A percentile compares a stretch with the other conserved stretches of the same genome.
Conservation (phyloP, 2,888 invertebrate genomes). For the Macaria liturata region DNA sequence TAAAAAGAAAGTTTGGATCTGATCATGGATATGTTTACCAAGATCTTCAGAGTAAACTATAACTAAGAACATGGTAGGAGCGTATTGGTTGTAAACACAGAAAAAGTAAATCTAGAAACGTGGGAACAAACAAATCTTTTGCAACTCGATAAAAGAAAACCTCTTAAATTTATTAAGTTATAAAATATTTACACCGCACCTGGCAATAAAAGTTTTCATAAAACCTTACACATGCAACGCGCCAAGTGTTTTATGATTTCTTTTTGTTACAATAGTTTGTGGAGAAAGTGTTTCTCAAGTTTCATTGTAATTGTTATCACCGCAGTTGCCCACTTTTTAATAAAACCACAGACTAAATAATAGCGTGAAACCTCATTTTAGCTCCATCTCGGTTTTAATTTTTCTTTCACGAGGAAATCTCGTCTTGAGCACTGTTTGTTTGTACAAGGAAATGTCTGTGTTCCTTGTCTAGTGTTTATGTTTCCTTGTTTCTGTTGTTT, state of each 20-base stretch:
- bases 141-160: not conserved
- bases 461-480: conserved; percentile 29
- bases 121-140: not conserved
- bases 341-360: conserved; percentile 14
- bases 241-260: conserved; percentile 31
- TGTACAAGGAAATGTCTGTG: conserved; percentile 33
- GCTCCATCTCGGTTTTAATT: conserved; percentile 17
- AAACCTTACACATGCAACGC: conserved; percentile 9
- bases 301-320: conserved; percentile 35
- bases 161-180: conserved; percentile 1
- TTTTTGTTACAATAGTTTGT: conserved; percentile 27
- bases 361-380: conserved; percentile 7
- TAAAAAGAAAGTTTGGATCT: too few relatives aligned
- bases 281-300: conserved; percentile 35
- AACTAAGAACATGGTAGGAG: too few relatives aligned
- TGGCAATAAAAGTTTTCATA: conserved; percentile 1
- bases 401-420: conserved; percentile 22
- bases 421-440: conserved; percentile 28
- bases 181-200: conserved; percentile 9
- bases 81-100: too few relatives aligned
- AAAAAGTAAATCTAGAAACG: too few relatives aligned
- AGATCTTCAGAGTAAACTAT: too few relatives aligned
- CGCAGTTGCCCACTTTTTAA: conserved; percentile 31
- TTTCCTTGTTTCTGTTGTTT: conserved; percentile 29
- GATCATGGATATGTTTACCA: too few relatives aligned